Percentiles rank a stretch among this genome's conserved stretches.
phyloP scores from a whole-genome alignment of 2,888 invertebrate genomes.

The Cordilura impudica region DNA sequence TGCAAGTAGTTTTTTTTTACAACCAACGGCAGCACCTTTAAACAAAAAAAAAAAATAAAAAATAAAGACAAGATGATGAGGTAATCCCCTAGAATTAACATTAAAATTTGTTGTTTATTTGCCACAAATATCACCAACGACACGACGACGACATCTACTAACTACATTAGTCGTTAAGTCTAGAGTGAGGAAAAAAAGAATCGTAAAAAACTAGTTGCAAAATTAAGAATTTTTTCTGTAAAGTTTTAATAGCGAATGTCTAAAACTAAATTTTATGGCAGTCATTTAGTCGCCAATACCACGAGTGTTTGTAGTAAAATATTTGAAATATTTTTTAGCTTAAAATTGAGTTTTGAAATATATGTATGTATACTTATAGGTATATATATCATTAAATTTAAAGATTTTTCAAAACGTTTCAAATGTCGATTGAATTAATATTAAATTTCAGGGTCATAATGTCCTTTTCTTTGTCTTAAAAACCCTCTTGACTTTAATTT shows the following conservation, averaged over 20 bases:
- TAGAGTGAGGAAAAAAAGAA: not conserved
- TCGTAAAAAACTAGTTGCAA: conserved; percentile 8
- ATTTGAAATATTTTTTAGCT: not conserved
- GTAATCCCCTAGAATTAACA: conserved; percentile 29
- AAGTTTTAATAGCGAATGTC: not conserved
- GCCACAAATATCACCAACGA: not conserved
- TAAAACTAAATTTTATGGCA: conserved; percentile 17
- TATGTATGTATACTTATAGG: too few species aligned
- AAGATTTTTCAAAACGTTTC: not conserved
- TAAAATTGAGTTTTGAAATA: not conserved
- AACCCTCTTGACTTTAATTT: not conserved
- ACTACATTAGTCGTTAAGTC: conserved; percentile 14
- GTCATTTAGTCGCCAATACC: conserved; percentile 3
- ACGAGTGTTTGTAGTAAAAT: too few species aligned
- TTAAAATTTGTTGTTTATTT: not conserved
- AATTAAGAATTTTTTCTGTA: not conserved
- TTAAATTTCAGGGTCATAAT: not conserved
- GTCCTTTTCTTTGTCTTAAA: not conserved
- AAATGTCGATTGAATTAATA: not conserved
- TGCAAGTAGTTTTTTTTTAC: not conserved
- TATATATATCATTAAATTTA: not conserved
- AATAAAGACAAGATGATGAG: conserved; percentile 18
- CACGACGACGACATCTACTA: not conserved
- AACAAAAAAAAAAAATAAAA: not conserved
- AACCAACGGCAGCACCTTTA: not conserved